Evolutionary conservation across 2,797 vertebrate species (phyloP).

Genomic region (Pangasius macronema): DNA sequence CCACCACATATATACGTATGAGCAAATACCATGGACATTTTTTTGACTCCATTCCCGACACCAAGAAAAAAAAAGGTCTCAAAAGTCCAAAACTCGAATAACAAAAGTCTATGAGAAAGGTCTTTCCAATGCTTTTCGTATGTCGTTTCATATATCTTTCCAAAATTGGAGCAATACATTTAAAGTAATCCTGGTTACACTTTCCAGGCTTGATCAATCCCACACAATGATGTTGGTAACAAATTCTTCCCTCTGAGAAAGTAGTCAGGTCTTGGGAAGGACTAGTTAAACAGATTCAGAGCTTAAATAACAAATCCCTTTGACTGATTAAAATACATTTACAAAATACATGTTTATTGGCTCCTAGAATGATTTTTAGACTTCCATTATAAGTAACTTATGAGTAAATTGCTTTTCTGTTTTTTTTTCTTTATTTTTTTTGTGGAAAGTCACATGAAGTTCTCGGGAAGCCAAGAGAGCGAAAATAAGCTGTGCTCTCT

Average conservation of each 20-base stretch:
- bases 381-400: background rate
- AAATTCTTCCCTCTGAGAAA: background rate
- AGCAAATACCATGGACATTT: background rate
- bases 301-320: background rate
- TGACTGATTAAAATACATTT: background rate
- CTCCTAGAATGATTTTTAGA: background rate
- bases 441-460: too few relatives aligned
- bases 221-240: background rate
- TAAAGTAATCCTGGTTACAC: background rate
- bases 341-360: background rate
- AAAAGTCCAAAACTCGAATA: background rate
- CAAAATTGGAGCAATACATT: conserved; percentile 5
- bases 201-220: background rate
- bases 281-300: background rate
- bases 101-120: background rate
- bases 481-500: background rate
- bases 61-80: background rate
- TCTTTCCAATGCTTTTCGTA: background rate
- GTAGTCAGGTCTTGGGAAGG: background rate
- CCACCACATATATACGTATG: background rate
- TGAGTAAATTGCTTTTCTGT: background rate
- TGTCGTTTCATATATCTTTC: background rate
- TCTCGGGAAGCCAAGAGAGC: background rate
- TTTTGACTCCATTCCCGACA: background rate
- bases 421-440: background rate